Conservation (phyloP, 2,888 invertebrate species). For the Alloscopus bannaensis region DNA sequence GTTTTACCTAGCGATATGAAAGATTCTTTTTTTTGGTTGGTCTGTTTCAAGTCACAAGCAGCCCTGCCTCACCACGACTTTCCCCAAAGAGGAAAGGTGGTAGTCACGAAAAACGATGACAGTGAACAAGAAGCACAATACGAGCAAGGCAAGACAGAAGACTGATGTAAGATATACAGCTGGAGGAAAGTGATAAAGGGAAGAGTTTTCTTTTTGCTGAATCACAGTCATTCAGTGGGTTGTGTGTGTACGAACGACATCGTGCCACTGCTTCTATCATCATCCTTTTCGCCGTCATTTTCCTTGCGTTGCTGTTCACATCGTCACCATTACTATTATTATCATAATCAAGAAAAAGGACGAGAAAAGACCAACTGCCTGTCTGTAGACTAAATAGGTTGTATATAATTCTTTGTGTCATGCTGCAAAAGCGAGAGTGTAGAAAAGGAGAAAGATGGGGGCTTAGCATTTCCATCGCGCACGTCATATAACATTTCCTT, state of each 20-base stretch:
- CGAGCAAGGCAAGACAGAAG: conserved; percentile 7
- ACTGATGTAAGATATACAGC: conserved; percentile 44
- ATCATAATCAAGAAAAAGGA: conserved; percentile 52
- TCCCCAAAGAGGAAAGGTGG: neutral
- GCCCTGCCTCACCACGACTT: too few species aligned
- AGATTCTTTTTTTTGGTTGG: too few species aligned
- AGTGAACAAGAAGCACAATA: conserved; percentile 15
- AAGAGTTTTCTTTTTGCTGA: conserved; percentile 24
- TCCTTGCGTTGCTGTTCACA: conserved; percentile 32
- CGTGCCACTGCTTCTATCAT: conserved; percentile 19
- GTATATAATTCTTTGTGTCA: conserved; percentile 27
- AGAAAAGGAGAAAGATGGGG: conserved; percentile 19
- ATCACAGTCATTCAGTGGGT: conserved; percentile 41
- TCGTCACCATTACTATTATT: conserved; percentile 49
- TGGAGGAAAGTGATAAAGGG: conserved; percentile 52
- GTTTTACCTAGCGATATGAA: too few species aligned
- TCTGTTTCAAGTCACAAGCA: too few species aligned
- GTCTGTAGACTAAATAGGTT: conserved; percentile 41
- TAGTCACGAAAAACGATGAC: conserved; percentile 8
- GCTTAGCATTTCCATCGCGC: conserved; percentile 25
- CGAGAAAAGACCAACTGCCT: conserved; percentile 42
- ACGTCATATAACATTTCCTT: neutral
- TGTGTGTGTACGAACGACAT: conserved; percentile 31
- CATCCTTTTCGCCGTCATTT: conserved; percentile 20
- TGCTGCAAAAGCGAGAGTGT: too few species aligned